These are phyloP conservation scores for Zaprionus tsacasi DNA, from an alignment of 1,140 invertebrate species.

Conservation along the genomic window DNA sequence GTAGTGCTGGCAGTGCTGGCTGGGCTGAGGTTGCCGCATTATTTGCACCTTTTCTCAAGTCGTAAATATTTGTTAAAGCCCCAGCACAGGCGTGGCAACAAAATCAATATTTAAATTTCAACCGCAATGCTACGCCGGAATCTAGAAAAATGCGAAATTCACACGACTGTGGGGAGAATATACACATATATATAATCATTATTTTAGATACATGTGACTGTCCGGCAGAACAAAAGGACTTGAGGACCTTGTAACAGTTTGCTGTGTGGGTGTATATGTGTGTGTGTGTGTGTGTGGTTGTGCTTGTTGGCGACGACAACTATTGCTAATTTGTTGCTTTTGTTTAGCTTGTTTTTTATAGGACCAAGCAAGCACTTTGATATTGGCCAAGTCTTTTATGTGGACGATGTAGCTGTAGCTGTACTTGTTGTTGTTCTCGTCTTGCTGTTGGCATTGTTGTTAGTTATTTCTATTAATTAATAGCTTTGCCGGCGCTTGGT, in stretches of 20 bases:
- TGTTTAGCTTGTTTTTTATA: slow-evolving; percentile 54
- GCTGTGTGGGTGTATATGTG: neutral
- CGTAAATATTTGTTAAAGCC: slow-evolving; percentile 55
- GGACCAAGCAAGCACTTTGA: slow-evolving; percentile 35
- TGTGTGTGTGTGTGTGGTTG: slow-evolving; percentile 8
- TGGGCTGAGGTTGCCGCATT: slow-evolving; percentile 1
- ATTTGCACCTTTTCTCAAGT: slow-evolving; percentile 58
- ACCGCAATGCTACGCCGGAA: slow-evolving; percentile 56
- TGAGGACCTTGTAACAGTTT: slow-evolving; percentile 73
- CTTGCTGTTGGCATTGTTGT: slow-evolving; percentile 38
- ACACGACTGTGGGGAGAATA: slow-evolving; percentile 18
- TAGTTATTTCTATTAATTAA: slow-evolving; percentile 63
- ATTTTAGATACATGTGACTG: slow-evolving; percentile 27
- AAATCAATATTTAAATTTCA: slow-evolving; percentile 74
- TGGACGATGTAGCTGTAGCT: slow-evolving; percentile 30
- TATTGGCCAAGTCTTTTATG: slow-evolving; percentile 36
- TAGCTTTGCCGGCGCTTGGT: slow-evolving; percentile 53
- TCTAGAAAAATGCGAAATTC: slow-evolving; percentile 11
- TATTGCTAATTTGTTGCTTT: slow-evolving; percentile 74
- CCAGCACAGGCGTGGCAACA: slow-evolving; percentile 23
- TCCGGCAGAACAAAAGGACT: slow-evolving; percentile 64
- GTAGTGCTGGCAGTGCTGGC: neutral
- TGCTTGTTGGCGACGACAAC: slow-evolving; percentile 37
- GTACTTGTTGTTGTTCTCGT: slow-evolving; percentile 25
- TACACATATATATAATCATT: slow-evolving; percentile 5